Percentiles rank a stretch among this genome's conserved stretches.
These are phyloP conservation scores for Triplophysa tibetana DNA, from an alignment of 2,113 vertebrate genomes.

Conservation along the genomic window DNA sequence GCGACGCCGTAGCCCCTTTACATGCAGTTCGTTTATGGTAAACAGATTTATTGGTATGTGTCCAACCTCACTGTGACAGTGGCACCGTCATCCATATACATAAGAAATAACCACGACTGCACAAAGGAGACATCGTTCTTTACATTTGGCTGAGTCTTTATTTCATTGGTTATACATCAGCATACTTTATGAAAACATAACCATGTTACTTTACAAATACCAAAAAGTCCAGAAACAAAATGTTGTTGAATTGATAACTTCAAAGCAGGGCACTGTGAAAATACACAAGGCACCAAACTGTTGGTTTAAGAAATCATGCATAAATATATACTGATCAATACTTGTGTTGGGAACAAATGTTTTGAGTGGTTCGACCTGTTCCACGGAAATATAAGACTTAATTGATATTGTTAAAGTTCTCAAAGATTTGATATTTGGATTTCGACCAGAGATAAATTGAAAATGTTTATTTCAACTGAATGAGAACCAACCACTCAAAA, in stretches of 20 bases:
- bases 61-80: too few relatives aligned
- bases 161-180: conserved; percentile 92
- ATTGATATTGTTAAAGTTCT: not conserved
- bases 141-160: conserved; percentile 82
- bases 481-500: not conserved
- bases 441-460: not conserved
- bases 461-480: not conserved
- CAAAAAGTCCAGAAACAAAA: conserved; percentile 81
- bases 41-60: too few relatives aligned
- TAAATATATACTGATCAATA: conserved; percentile 20
- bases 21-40: too few relatives aligned
- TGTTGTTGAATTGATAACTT: conserved; percentile 70
- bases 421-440: not conserved
- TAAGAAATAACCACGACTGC: too few relatives aligned
- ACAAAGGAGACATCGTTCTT: not conserved
- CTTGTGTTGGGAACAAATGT: not conserved
- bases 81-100: too few relatives aligned
- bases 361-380: not conserved
- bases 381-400: not conserved
- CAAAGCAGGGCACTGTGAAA: conserved; percentile 85
- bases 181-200: conserved; percentile 82
- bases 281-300: conserved; percentile 55
- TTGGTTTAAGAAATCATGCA: conserved; percentile 65
- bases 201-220: conserved; percentile 93
- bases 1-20: too few relatives aligned